Evolutionary conservation across 2,797 vertebrate genomes (phyloP).

Genomic region (Eremophila alpestris): DNA sequence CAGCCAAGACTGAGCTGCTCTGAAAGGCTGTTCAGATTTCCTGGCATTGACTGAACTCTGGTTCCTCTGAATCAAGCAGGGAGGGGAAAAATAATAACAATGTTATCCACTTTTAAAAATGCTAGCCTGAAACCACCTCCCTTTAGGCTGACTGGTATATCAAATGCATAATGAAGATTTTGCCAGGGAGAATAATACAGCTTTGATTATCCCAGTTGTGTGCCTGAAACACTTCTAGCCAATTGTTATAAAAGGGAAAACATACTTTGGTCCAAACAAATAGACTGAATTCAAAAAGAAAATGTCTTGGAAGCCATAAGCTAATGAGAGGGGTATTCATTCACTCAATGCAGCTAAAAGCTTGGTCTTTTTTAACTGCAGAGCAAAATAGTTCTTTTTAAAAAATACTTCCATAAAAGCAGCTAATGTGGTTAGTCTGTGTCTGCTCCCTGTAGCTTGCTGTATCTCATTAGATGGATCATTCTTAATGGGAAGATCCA

Average conservation of each 20-base stretch:
- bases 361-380: not conserved
- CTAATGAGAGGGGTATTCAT: not conserved
- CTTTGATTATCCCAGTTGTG: not conserved
- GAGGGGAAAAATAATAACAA: constrained; percentile 30
- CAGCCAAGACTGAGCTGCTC: constrained; percentile 40
- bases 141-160: not conserved
- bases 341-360: not conserved
- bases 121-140: not conserved
- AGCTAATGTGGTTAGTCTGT: constrained; percentile 18
- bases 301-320: not conserved
- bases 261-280: constrained; percentile 5
- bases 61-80: constrained; percentile 20
- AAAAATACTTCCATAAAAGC: not conserved
- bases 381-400: not conserved
- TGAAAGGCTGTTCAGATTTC: constrained; percentile 34
- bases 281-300: not conserved
- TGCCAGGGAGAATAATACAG: constrained; percentile 39
- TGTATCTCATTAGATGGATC: not conserved
- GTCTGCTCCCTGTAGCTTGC: not conserved
- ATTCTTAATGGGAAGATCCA: constrained; percentile 27
- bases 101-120: constrained; percentile 1
- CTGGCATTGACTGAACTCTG: not conserved
- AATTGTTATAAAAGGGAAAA: not conserved
- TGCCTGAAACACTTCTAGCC: constrained; percentile 4
- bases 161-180: not conserved